Percentiles rank a stretch among this genome's conserved stretches.
Evolutionary conservation across 2,888 invertebrate genomes (phyloP).

Genomic region (Griposia aprilina): DNA sequence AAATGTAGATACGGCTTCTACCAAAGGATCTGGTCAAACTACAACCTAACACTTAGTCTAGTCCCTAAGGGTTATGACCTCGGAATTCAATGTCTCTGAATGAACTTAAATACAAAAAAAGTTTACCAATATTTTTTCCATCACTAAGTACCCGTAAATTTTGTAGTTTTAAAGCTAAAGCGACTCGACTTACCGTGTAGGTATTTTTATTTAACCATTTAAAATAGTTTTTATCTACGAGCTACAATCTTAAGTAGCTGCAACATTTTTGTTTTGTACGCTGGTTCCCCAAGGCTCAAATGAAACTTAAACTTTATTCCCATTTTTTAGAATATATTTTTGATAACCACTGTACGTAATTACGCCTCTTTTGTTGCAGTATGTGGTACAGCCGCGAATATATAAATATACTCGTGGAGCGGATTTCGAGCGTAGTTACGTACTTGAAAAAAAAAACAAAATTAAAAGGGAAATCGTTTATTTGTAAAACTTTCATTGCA

Average conservation of each 20-base stretch:
- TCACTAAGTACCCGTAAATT: no score
- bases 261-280: background rate
- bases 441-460: background rate
- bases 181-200: no score
- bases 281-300: background rate
- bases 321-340: background rate
- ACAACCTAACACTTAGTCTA: background rate
- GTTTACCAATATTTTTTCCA: background rate
- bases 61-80: background rate
- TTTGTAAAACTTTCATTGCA: background rate
- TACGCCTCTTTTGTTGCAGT: background rate
- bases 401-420: conserved; percentile 18
- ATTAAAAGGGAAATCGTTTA: background rate
- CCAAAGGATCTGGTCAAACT: background rate
- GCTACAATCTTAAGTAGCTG: conserved; percentile 23
- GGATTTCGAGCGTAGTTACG: background rate
- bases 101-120: background rate
- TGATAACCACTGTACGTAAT: background rate
- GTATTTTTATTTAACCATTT: conserved; percentile 2
- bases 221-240: conserved; percentile 5
- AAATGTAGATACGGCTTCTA: conserved; percentile 15
- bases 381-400: background rate
- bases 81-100: background rate
- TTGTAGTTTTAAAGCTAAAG: background rate
- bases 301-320: conserved; percentile 11